A percentile compares a stretch with the other conserved stretches of the same genome.
Evolutionary conservation across 2,113 vertebrate species (phyloP).

Genomic region (Petromus typicus): DNA sequence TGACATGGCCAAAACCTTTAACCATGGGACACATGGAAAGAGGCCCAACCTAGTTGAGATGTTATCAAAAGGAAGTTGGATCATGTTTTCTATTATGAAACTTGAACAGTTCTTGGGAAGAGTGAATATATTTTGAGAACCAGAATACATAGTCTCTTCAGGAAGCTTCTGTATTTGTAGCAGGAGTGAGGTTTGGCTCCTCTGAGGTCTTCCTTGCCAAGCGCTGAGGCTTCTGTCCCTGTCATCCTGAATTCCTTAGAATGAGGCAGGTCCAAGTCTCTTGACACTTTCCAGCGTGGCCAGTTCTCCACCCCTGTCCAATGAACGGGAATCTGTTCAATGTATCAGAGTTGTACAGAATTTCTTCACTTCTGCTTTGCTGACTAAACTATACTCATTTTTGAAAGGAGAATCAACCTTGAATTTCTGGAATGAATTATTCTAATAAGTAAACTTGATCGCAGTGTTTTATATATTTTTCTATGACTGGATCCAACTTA

Average conservation of each 20-base stretch:
- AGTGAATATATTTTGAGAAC: not conserved
- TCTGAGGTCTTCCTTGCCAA: not conserved
- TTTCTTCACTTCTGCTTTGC: not conserved
- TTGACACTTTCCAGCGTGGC: accelerated
- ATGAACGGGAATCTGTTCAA: too few species aligned
- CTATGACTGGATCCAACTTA: not conserved
- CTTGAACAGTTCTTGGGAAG: not conserved
- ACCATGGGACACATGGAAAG: not conserved
- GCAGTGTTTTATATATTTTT: not conserved
- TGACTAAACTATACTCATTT: not conserved
- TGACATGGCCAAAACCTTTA: not conserved
- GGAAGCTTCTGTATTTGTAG: not conserved
- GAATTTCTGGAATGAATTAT: not conserved
- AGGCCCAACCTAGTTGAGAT: not conserved
- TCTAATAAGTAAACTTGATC: not conserved
- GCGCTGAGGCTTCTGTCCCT: not conserved
- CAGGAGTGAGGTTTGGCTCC: not conserved
- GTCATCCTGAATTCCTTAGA: not conserved
- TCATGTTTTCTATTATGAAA: not conserved
- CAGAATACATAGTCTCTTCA: not conserved
- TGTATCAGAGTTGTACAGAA: not conserved
- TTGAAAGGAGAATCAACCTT: not conserved
- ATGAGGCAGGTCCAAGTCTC: not conserved
- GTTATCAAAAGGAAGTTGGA: not conserved
- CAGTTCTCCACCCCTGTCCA: not conserved